These are phyloP conservation scores for Syngnathus typhle DNA, from an alignment of 2,113 vertebrate genomes.

Conservation along the genomic window DNA sequence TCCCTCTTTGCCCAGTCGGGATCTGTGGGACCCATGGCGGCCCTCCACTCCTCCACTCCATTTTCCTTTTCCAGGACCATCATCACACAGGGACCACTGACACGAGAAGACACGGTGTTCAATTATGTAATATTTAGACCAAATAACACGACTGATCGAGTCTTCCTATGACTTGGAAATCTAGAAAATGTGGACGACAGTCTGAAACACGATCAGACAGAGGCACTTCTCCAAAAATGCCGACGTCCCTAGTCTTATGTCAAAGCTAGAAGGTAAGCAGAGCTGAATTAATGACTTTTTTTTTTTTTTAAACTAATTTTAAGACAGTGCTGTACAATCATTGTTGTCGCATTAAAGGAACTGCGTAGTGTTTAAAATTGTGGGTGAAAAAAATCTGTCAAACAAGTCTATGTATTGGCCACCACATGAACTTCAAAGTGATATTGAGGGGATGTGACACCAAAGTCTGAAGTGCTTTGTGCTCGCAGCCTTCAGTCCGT, in stretches of 20 bases:
- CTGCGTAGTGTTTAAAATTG: not conserved
- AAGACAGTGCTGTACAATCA: too few species aligned
- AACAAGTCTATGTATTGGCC: not conserved
- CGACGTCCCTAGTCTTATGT: too few species aligned
- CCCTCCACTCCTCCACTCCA: constrained; percentile 78
- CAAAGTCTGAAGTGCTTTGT: constrained; percentile 26
- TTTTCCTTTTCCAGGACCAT: constrained; percentile 77
- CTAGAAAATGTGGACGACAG: too few species aligned
- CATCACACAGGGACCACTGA: constrained; percentile 74
- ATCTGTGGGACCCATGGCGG: constrained; percentile 76
- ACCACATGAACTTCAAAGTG: not conserved
- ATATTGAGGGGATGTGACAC: constrained; percentile 13
- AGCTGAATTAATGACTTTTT: too few species aligned
- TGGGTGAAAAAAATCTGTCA: not conserved
- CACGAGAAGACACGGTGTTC: not conserved
- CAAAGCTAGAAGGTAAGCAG: too few species aligned
- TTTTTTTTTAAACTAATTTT: too few species aligned
- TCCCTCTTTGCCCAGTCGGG: constrained; percentile 66
- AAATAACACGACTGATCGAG: too few species aligned
- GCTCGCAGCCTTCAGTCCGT: constrained; percentile 16
- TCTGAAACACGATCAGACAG: too few species aligned
- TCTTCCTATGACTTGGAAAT: too few species aligned
- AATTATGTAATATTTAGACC: not conserved
- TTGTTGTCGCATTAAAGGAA: too few species aligned
- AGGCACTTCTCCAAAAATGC: too few species aligned